A percentile compares a stretch with the other conserved stretches of the same genome.
phyloP scores from a whole-genome alignment of 2,113 vertebrate species.

The Orientallactaga bullata region DNA sequence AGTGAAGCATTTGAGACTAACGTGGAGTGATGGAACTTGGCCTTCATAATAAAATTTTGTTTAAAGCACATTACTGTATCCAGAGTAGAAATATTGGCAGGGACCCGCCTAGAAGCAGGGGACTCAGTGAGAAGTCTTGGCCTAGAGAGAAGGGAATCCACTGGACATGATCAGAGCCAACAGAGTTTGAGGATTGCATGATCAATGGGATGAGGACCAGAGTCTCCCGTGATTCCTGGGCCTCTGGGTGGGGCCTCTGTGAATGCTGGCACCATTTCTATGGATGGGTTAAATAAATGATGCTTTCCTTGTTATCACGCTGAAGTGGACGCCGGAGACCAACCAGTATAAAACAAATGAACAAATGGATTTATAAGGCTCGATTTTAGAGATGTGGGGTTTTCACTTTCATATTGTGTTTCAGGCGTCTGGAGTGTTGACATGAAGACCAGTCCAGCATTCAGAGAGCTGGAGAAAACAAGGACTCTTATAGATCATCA shows the following conservation, averaged over 20 bases:
- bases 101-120: background rate
- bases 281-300: background rate
- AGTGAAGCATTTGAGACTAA: background rate
- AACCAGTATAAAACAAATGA: background rate
- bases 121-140: background rate
- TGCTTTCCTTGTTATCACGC: background rate
- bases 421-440: background rate
- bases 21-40: background rate
- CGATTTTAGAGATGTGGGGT: background rate
- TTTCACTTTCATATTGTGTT: slow-evolving; percentile 69
- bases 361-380: background rate
- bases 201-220: background rate
- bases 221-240: background rate
- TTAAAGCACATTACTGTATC: background rate
- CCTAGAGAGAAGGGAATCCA: background rate
- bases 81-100: background rate
- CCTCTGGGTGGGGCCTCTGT: background rate
- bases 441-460: background rate
- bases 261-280: background rate
- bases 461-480: slow-evolving; percentile 79
- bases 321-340: background rate
- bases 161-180: background rate
- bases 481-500: slow-evolving; percentile 83
- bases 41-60: background rate
- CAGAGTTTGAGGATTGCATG: background rate